Base-by-base conservation (phyloP, 2,888 invertebrate genomes). In the Netelia virgata region DNA sequence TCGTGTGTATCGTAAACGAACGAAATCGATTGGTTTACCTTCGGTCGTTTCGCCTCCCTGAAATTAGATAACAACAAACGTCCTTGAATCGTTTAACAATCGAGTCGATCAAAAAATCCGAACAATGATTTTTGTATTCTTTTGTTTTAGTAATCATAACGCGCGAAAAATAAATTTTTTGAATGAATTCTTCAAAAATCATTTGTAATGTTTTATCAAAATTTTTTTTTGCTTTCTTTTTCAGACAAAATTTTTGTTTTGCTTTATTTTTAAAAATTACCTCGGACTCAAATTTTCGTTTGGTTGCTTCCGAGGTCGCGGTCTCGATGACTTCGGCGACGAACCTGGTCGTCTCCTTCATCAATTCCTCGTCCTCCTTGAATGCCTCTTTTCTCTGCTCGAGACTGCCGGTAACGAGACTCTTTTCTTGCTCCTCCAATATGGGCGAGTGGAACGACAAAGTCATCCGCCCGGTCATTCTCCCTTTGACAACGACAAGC, bases 281-380 rank as follows among this genome's bases (percentile, higher is more conserved):
- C 90, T 93, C 90, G 55, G 88, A 86, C 28, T 90, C 88, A 47
- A 87, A 82, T 85, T 91, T 92, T 86, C 94, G 90, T 81, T 90
- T 93, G 1, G 92, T 89, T 16, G 94, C 94, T 86, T 94, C 94
- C 53, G 92, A 90, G 64, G 94, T 91, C 10, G 94, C 94, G 41
- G 92, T 93, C 86, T 94, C 94, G 85, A 94, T 94, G 77, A 94
- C 93, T 79, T 94, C 94, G 83, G 92, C 92, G 3, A 94, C 94
- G 88, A 94, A 94, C 87, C 93, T 94, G 43, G 92, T 93, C 1
- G 94, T 94, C 87, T 94, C 94, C 86, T 92, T 93, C 92, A 94
- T 94, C 9, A 94, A 92, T 82, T 94, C 93, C 36, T 94, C 94
- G 84, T 94, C 94, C 43, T 91, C 91, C 82, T 91, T 92, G 82